Base-by-base conservation (phyloP, 1,140 invertebrate species). In the Harlomillsia oculata region DNA sequence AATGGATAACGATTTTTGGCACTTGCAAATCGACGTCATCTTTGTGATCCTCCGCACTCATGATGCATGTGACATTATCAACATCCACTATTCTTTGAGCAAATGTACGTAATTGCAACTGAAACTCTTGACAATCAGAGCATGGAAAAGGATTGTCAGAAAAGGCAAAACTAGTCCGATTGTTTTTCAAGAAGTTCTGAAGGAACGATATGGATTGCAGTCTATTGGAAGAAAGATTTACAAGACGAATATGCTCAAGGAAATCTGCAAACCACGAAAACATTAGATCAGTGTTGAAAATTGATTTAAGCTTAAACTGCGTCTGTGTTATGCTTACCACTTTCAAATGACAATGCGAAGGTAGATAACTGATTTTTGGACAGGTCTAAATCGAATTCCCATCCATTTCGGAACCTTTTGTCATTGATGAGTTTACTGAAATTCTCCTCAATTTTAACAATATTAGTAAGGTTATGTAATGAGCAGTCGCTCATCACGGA, bases 111-210 rank as follows among this genome's bases (percentile, higher is more conserved):
- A 28, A 48, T 21, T 13, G 0, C 13, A 25, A 32, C 36, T 48
- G 45, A 48, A 48, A 48, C 3, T n/a, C 18, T 2, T 16, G 13
- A 29, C 63, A 64, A 11, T 59, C 63, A 29, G 50, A 23, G 30
- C 63, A 64, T 1, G 36, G 13, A 45, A 64, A 64, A 5, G 39
- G 52, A 37, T 64, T 64, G 9, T 59, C 32, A 3, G 63, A 39
- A 20, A 64, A 18, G 18, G 29, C 34, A 44, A 64, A 59, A 28
- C 30, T 54, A 13, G 58, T 60, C 14, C 36, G 36, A 43, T 60
- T 60, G 36, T 60, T 64, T 11, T 21, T 40, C 36, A 3, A 18
- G 8, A 61, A 14, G 41, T n/a, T 2, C 0, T 44, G 43, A 9
- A 62, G 41, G 45, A 62, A 62, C 6, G 11, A 18, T 13, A 64